phyloP scores from a whole-genome alignment of 2,797 vertebrate genomes.

The Sternarchorhynchus goeldii region DNA sequence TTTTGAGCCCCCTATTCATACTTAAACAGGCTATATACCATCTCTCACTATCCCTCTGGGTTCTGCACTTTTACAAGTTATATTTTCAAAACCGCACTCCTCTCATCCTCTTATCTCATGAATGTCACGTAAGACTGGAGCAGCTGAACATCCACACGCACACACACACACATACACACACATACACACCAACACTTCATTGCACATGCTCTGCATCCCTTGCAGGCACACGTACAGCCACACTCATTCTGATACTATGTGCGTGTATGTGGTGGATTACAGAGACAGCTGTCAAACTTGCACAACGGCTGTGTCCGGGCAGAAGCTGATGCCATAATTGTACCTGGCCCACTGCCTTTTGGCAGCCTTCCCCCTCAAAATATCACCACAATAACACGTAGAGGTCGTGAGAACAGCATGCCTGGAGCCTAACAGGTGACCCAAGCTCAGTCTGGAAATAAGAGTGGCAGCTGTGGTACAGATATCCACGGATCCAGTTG shows the following conservation, averaged over 20 bases:
- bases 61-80: conserved; percentile 1
- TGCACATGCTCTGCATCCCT: no score
- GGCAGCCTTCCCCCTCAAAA: conserved; percentile 65
- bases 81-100: neutral
- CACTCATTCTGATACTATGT: no score
- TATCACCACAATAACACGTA: conserved; percentile 61
- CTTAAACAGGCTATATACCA: neutral
- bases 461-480: conserved; percentile 25
- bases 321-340: conserved; percentile 65
- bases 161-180: conserved; percentile 5
- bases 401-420: conserved; percentile 57
- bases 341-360: conserved; percentile 65
- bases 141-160: conserved; percentile 17
- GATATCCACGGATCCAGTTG: conserved; percentile 28
- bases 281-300: conserved; percentile 46
- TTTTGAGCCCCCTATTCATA: conserved; percentile 10
- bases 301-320: conserved; percentile 1
- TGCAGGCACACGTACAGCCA: no score
- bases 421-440: conserved; percentile 29
- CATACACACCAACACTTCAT: neutral
- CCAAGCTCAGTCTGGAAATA: conserved; percentile 36
- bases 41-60: neutral
- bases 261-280: conserved; percentile 21
- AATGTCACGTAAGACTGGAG: conserved; percentile 31
- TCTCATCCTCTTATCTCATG: neutral